Evolutionary conservation across 2,797 vertebrate genomes (phyloP).

Genomic region (Peromyscus eremicus): DNA sequence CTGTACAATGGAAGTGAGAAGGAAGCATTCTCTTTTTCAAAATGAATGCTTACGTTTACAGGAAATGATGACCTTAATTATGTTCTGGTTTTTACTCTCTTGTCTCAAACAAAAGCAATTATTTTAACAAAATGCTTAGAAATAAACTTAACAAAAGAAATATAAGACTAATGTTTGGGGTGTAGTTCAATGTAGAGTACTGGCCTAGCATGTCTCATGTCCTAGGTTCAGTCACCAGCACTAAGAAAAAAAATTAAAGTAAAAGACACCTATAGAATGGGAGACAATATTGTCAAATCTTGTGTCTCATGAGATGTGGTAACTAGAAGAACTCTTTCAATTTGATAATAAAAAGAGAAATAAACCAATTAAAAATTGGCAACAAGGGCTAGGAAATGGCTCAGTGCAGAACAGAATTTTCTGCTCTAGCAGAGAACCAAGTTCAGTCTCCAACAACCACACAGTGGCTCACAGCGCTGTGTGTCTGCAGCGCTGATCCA

Average conservation of each 20-base stretch:
- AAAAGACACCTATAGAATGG: background rate
- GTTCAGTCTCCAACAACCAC: background rate
- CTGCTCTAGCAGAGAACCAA: background rate
- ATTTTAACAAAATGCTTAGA: slow-evolving; percentile 56
- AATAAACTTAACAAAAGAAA: background rate
- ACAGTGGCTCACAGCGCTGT: background rate
- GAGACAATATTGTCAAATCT: slow-evolving; percentile 22
- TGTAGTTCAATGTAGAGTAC: background rate
- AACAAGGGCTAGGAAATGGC: background rate
- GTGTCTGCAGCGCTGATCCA: background rate
- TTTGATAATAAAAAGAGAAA: background rate
- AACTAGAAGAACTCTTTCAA: slow-evolving; percentile 33
- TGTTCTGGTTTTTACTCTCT: slow-evolving; percentile 50
- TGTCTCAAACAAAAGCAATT: slow-evolving; percentile 61
- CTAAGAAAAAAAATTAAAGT: background rate
- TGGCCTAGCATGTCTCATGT: background rate
- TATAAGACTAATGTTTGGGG: background rate
- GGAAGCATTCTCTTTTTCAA: slow-evolving; percentile 30
- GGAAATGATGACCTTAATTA: slow-evolving; percentile 27
- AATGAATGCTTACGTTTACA: slow-evolving; percentile 57
- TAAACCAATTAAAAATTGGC: slow-evolving; percentile 17
- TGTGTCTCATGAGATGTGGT: background rate
- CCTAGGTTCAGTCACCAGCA: background rate
- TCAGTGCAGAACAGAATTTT: background rate
- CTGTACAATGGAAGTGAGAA: slow-evolving; percentile 27